These are phyloP conservation scores for Cylas formicarius DNA, from an alignment of 1,140 invertebrate species.

Conservation along the genomic window DNA sequence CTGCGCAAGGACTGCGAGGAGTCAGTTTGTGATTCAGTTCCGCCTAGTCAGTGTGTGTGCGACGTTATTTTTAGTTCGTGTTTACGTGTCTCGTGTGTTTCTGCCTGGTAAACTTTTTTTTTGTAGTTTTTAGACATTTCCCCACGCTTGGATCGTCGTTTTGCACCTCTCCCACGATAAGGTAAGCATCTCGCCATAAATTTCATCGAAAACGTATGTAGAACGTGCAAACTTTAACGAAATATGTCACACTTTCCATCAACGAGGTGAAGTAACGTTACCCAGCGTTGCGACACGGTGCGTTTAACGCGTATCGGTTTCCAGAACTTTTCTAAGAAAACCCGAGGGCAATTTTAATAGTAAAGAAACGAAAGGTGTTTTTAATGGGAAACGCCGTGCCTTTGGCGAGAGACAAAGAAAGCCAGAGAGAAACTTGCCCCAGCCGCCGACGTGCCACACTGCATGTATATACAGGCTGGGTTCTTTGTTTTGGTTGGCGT, in stretches of 20 bases:
- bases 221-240: conserved; percentile 3
- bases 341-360: neutral
- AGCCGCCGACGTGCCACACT: too few relatives aligned
- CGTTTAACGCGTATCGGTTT: conserved; percentile 7
- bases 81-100: conserved; percentile 17
- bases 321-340: neutral
- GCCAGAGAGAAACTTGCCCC: neutral
- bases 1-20: too few relatives aligned
- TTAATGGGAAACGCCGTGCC: neutral
- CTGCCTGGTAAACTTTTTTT: conserved; percentile 15
- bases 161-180: conserved; percentile 12
- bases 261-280: conserved; percentile 13
- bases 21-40: conserved; percentile 19
- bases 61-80: conserved; percentile 9
- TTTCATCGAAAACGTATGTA: neutral
- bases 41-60: conserved; percentile 12
- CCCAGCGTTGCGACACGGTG: neutral
- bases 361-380: conserved; percentile 2
- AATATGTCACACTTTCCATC: conserved; percentile 23
- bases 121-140: conserved; percentile 13
- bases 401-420: neutral
- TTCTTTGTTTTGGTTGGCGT: neutral
- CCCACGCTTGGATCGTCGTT: conserved; percentile 5
- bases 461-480: too few relatives aligned
- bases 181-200: conserved; percentile 11